Base-by-base conservation (phyloP, 2,888 invertebrate species). In the Tanytarsus gracilentus region DNA sequence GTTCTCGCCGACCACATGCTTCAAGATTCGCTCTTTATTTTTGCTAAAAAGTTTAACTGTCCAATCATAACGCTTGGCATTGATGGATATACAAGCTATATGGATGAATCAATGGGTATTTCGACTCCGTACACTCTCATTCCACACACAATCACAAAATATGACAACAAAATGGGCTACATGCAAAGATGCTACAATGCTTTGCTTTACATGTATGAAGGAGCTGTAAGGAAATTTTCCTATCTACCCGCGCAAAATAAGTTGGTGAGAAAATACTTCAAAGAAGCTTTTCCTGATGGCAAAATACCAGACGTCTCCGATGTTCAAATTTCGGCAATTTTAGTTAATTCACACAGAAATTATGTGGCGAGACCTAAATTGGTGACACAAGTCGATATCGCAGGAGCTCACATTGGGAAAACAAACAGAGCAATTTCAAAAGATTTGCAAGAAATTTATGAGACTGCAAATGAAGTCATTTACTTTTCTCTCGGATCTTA, bases 401-500 rank as follows among this genome's bases (percentile, higher is more conserved):
- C 51, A 27, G 52, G 53, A 21, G 36, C 61, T 14, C 58, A 53
- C 30, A 25, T 61, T 2, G 27, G 29, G 14, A 53, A 49, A 21
- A 39, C 18, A 26, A 2, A 21, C 23, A 23, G 33, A 2, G 9
- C 44, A 3, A 51, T 61, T 11, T 61, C 58, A n/a, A 25, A 9
- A 75, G 75, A 72, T 63, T 65, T 77, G 1, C 11, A 33, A 26
- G 25, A 23, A 44, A 44, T 77, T 44, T 73, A 76, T 62, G 70
- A 69, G 23, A 71, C 76, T 14, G 68, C 66, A 1, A 64, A 74
- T 9, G 77, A 77, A 1, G 75, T 72, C 2, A 69, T 77, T n/a
- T 75, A 74, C 63, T 76, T 77, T 62, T 75, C 75, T 27, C 64
- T 78, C 51, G 78, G 78, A 0, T 75, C 77, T 1, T 71, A 73